phyloP scores from a whole-genome alignment of 2,113 vertebrate genomes.

The Toxotes jaculatrix region DNA sequence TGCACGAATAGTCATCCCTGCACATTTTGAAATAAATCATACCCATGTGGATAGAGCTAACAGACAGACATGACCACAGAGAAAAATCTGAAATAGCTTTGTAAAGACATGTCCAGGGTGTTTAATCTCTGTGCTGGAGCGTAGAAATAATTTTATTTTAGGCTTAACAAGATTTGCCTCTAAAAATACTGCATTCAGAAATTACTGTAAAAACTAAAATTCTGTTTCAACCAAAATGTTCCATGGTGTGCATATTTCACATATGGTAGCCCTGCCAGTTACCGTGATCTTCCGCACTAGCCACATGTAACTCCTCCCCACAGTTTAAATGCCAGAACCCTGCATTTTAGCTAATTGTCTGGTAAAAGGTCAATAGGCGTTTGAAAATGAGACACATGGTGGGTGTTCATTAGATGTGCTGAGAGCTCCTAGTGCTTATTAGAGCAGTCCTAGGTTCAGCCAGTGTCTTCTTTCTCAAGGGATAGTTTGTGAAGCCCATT shows the following conservation, averaged over 20 bases:
- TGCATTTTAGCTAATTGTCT: conserved; percentile 74
- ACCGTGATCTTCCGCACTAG: conserved; percentile 24
- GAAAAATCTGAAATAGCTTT: not conserved
- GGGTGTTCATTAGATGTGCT: conserved; percentile 67
- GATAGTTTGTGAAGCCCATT: conserved; percentile 64
- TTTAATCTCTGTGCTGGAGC: not conserved
- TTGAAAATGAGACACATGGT: conserved; percentile 71
- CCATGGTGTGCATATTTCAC: conserved; percentile 22
- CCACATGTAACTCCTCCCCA: conserved; percentile 52
- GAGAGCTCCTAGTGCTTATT: conserved; percentile 55
- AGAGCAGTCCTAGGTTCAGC: conserved; percentile 38
- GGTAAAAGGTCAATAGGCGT: conserved; percentile 76
- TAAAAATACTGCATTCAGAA: not conserved
- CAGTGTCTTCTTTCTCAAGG: conserved; percentile 48
- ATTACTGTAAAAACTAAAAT: not conserved
- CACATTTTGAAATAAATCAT: not conserved
- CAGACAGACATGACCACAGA: not conserved
- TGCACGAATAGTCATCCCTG: no score
- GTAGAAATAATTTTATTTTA: not conserved
- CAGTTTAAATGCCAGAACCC: conserved; percentile 73
- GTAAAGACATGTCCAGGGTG: not conserved
- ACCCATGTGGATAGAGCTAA: not conserved
- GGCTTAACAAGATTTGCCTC: not conserved
- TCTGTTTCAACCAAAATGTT: not conserved
- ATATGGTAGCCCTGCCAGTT: not conserved